Evolutionary conservation across 1,140 invertebrate species (phyloP).

Genomic region (Caenorhabditis inopinata): DNA sequence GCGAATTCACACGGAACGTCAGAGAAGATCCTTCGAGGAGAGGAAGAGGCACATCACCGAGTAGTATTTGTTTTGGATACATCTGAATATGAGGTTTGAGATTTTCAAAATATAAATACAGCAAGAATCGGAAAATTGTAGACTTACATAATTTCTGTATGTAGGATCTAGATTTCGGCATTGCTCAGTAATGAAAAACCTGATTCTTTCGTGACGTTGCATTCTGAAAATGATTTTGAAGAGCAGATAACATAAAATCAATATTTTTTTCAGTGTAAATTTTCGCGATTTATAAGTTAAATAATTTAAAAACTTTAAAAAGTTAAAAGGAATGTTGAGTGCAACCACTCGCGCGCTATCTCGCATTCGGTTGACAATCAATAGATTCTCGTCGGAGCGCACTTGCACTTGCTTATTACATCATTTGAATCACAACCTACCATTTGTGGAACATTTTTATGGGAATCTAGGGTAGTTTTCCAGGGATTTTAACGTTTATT

Average conservation of each 20-base stretch:
- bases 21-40: not conserved
- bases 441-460: not conserved
- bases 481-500: too few relatives aligned
- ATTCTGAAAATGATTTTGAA: not conserved
- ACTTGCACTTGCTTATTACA: not conserved
- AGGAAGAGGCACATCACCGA: not conserved
- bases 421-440: too few relatives aligned
- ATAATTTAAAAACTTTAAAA: too few relatives aligned
- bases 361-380: not conserved
- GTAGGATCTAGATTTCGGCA: not conserved
- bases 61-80: not conserved
- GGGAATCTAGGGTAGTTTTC: too few relatives aligned
- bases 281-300: too few relatives aligned
- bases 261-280: too few relatives aligned
- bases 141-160: not conserved
- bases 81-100: not conserved
- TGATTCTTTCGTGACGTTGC: not conserved
- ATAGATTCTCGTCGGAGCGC: not conserved
- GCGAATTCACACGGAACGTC: not conserved
- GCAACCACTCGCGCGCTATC: not conserved
- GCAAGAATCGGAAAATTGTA: not conserved
- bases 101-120: not conserved
- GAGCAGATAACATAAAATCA: too few relatives aligned
- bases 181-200: constrained; percentile 9
- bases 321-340: not conserved